These are phyloP conservation scores for Platycheirus albimanus DNA, from an alignment of 2,888 invertebrate genomes.

Conservation along the genomic window DNA sequence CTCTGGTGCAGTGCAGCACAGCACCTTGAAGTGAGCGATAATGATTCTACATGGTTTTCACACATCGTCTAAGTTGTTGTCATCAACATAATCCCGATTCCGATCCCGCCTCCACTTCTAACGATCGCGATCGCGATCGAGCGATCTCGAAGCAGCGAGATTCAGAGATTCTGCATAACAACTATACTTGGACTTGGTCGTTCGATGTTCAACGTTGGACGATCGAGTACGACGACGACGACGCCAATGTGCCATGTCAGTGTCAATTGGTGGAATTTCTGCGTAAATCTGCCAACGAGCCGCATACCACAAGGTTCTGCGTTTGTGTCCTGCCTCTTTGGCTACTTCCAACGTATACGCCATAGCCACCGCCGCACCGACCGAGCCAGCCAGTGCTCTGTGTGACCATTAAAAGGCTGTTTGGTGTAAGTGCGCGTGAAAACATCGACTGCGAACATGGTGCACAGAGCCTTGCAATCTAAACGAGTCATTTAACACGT, in stretches of 20 bases:
- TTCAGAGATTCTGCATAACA: slow-evolving; percentile 27
- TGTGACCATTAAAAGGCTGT: slow-evolving; percentile 72
- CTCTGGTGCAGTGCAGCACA: slow-evolving; percentile 14
- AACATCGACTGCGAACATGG: slow-evolving; percentile 70
- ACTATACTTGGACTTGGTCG: too few relatives aligned
- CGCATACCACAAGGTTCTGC: slow-evolving; percentile 42
- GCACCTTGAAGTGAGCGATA: slow-evolving; percentile 64
- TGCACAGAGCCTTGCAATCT: slow-evolving; percentile 74
- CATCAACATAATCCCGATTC: slow-evolving; percentile 14
- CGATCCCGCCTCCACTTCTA: slow-evolving; percentile 43
- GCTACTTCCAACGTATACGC: slow-evolving; percentile 3
- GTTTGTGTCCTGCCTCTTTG: slow-evolving; percentile 43
- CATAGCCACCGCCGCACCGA: not conserved
- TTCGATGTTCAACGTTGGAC: too few relatives aligned
- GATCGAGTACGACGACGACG: slow-evolving; percentile 26
- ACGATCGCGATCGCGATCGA: too few relatives aligned
- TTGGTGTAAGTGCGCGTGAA: slow-evolving; percentile 73
- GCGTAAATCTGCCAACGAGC: slow-evolving; percentile 65
- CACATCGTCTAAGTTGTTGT: slow-evolving; percentile 56
- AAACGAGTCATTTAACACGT: slow-evolving; percentile 73
- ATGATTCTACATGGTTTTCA: slow-evolving; percentile 67
- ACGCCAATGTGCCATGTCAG: slow-evolving; percentile 70
- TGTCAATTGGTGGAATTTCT: slow-evolving; percentile 71
- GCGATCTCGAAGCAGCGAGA: slow-evolving; percentile 7
- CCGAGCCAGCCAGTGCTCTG: slow-evolving; percentile 31